Evolutionary conservation across 2,888 invertebrate genomes (phyloP).

Genomic region (Patella caerulea): DNA sequence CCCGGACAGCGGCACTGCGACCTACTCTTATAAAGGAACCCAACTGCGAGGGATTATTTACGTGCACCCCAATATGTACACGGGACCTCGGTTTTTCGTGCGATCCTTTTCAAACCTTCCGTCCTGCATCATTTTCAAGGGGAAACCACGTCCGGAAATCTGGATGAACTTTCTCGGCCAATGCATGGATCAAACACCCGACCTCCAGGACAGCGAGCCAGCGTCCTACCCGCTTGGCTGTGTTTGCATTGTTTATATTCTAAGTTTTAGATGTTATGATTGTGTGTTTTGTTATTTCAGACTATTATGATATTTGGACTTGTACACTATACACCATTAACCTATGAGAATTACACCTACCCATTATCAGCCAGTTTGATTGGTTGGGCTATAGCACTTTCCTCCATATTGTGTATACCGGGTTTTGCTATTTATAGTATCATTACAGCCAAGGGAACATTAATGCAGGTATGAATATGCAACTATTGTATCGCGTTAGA

Average conservation of each 20-base stretch:
- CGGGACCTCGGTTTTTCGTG: no score
- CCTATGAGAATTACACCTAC: slow-evolving; percentile 80
- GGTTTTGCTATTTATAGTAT: slow-evolving; percentile 80
- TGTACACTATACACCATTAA: slow-evolving; percentile 88
- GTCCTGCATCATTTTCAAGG: no score
- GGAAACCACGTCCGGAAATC: no score
- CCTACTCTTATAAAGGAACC: no score
- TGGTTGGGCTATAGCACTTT: slow-evolving; percentile 73
- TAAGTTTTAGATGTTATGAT: background rate
- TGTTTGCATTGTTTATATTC: background rate
- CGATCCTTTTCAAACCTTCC: no score
- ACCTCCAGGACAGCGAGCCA: no score
- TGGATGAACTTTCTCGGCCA: no score
- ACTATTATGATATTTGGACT: slow-evolving; percentile 94
- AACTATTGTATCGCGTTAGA: no score
- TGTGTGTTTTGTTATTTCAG: slow-evolving; percentile 68
- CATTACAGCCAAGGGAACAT: slow-evolving; percentile 84
- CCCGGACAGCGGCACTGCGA: no score
- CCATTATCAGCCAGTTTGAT: slow-evolving; percentile 72
- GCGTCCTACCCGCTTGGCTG: background rate
- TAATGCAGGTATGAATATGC: slow-evolving; percentile 78
- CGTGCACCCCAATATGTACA: no score
- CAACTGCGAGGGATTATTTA: no score
- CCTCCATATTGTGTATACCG: slow-evolving; percentile 75
- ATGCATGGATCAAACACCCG: no score